A percentile compares a stretch with the other conserved stretches of the same genome.
These are phyloP conservation scores for Hemibagrus guttatus DNA, from an alignment of 2,797 vertebrate genomes.

Conservation along the genomic window DNA sequence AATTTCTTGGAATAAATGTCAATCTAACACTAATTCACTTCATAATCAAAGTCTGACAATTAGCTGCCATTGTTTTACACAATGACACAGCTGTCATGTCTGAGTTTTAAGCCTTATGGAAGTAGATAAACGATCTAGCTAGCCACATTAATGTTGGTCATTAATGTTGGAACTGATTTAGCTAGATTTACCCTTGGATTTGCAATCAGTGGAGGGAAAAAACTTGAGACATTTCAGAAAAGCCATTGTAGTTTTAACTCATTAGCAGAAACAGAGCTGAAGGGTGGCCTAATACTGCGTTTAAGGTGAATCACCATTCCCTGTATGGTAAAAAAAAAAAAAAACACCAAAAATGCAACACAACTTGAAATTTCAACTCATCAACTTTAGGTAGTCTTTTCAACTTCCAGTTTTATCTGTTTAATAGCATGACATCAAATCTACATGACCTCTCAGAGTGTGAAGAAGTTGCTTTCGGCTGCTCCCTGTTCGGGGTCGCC, in stretches of 20 bases:
- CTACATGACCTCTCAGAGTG: neutral
- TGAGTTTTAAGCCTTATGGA: neutral
- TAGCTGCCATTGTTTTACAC: neutral
- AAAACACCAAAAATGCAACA: neutral
- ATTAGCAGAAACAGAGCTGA: neutral
- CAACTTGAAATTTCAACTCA: neutral
- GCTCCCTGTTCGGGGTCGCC: too few species aligned
- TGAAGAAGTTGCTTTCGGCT: too few species aligned
- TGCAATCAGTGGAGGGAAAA: neutral
- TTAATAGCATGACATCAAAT: neutral
- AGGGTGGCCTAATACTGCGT: neutral
- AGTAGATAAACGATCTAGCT: neutral
- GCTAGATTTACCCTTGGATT: neutral
- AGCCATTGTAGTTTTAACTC: neutral
- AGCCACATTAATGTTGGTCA: neutral
- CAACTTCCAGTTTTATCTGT: neutral
- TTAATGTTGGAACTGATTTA: neutral
- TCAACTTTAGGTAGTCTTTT: neutral
- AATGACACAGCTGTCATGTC: neutral
- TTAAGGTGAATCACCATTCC: neutral
- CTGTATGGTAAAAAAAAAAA: neutral
- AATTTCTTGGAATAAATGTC: too few species aligned
- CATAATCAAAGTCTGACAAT: neutral
- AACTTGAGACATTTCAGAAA: neutral
- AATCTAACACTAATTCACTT: neutral